phyloP scores from a whole-genome alignment of 2,888 invertebrate species.

The Eupithecia centaureata region DNA sequence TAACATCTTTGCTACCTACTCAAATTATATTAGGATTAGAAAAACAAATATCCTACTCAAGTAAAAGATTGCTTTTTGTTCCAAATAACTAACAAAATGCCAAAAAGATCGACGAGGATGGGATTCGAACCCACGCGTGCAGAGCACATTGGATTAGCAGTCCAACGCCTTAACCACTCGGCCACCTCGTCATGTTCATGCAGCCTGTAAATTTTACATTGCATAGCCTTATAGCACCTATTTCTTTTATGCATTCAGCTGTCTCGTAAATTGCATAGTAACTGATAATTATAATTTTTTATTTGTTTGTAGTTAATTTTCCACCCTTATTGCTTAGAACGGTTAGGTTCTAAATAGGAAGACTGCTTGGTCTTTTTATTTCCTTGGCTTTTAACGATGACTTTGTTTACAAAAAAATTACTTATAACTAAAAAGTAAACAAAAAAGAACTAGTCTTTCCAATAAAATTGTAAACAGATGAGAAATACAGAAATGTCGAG shows the following conservation, averaged over 20 bases:
- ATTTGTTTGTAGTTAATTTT: neutral
- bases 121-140: constrained; percentile 94
- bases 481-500: too few relatives aligned
- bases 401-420: too few relatives aligned
- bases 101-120: constrained; percentile 82
- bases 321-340: neutral
- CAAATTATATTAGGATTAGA: too few relatives aligned
- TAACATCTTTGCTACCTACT: too few relatives aligned
- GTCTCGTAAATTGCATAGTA: neutral
- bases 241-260: neutral
- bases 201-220: constrained; percentile 2
- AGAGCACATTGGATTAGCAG: constrained; percentile 94
- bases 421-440: too few relatives aligned
- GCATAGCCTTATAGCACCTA: neutral
- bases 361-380: too few relatives aligned
- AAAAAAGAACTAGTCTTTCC: too few relatives aligned
- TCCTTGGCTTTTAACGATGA: too few relatives aligned
- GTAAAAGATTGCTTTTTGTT: too few relatives aligned
- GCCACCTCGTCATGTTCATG: constrained; percentile 87
- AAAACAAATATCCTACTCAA: too few relatives aligned
- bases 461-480: too few relatives aligned
- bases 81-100: neutral
- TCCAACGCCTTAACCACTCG: constrained; percentile 94
- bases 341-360: neutral
- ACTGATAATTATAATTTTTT: neutral